Conservation (phyloP, 2,888 invertebrate genomes). For the Hyalella azteca region DNA sequence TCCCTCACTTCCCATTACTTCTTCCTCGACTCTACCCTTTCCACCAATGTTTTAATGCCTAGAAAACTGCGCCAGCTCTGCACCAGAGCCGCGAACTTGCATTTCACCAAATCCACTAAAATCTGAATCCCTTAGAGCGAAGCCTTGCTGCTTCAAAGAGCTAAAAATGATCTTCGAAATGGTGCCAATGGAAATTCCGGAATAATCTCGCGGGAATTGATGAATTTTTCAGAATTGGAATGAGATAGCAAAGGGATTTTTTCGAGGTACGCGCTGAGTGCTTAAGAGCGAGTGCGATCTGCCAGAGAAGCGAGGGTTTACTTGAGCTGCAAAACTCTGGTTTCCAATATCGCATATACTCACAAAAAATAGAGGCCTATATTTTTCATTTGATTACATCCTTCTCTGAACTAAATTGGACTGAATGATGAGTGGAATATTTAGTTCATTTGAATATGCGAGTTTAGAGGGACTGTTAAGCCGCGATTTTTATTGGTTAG, state of each 20-base stretch:
- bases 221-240: background rate
- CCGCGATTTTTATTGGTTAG: too few relatives aligned
- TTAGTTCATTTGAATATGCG: too few relatives aligned
- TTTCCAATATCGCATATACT: too few relatives aligned
- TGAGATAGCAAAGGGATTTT: background rate
- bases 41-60: background rate
- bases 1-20: background rate
- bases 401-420: too few relatives aligned
- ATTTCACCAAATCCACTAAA: background rate
- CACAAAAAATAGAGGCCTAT: too few relatives aligned
- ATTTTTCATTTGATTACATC: too few relatives aligned
- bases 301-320: too few relatives aligned
- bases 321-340: too few relatives aligned
- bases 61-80: background rate
- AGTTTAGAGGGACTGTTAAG: too few relatives aligned
- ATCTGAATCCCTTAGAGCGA: background rate
- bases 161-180: constrained; percentile 7
- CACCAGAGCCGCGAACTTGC: background rate
- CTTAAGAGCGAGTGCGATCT: background rate
- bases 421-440: too few relatives aligned
- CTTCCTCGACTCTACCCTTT: background rate
- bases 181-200: constrained; percentile 9
- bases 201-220: background rate
- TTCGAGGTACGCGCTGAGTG: background rate
- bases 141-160: constrained; percentile 2